A percentile compares a stretch with the other conserved stretches of the same genome.
phyloP scores from a whole-genome alignment of 2,888 invertebrate genomes.

The Sclerodermus sp. region DNA sequence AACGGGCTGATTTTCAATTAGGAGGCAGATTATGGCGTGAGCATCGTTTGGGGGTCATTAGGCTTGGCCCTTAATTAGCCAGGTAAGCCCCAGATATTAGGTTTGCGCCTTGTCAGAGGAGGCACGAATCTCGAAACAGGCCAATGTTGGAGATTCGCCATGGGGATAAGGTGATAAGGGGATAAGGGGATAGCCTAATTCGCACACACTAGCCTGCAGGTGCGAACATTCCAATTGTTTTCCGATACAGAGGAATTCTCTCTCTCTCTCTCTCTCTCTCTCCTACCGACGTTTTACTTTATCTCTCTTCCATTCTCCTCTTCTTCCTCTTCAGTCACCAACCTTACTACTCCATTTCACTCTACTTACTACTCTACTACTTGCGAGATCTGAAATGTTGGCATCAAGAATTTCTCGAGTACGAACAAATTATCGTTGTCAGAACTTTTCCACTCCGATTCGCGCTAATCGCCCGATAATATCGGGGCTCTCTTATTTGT shows the following conservation, averaged over 20 bases:
- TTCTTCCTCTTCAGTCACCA: too few relatives aligned
- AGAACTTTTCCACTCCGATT: background rate
- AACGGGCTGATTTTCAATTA: conserved; percentile 29
- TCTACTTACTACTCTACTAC: too few relatives aligned
- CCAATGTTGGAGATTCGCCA: background rate
- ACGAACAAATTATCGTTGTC: background rate
- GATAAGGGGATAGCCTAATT: conserved; percentile 20
- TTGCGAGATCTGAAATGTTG: conserved; percentile 1
- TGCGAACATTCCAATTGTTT: conserved; percentile 45
- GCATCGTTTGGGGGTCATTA: conserved; percentile 35
- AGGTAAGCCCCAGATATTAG: conserved; percentile 37
- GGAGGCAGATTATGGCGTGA: conserved; percentile 23
- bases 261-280: background rate
- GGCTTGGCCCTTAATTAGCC: conserved; percentile 37
- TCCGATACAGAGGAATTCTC: conserved; percentile 35
- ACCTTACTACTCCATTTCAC: too few relatives aligned
- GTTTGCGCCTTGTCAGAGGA: conserved; percentile 24
- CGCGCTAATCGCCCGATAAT: background rate
- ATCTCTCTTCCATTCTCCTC: too few relatives aligned
- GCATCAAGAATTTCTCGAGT: background rate
- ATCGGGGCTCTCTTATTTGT: conserved; percentile 1
- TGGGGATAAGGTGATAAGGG: background rate
- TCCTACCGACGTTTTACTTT: background rate
- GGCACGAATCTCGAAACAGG: conserved; percentile 1
- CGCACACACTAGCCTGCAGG: conserved; percentile 25